Evolutionary conservation across 2,888 invertebrate genomes (phyloP).

Genomic region (Euplexia lucipara): DNA sequence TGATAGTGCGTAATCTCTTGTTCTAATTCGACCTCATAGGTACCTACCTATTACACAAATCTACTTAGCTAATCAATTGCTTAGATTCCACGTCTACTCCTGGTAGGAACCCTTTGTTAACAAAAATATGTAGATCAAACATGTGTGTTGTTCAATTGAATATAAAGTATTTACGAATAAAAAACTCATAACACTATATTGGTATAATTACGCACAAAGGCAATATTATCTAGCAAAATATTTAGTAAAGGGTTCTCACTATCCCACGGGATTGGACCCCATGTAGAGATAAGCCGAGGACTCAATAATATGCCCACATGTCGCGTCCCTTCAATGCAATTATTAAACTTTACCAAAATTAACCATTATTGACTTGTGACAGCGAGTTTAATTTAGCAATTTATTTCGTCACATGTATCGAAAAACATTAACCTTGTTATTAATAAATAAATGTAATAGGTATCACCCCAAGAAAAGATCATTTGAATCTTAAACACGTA

Average conservation of each 20-base stretch:
- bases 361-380: conserved; percentile 54
- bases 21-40: conserved; percentile 76
- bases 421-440: conserved; percentile 36
- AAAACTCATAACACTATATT: conserved; percentile 19
- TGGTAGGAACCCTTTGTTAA: conserved; percentile 22
- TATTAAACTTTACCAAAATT: conserved; percentile 70
- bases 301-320: conserved; percentile 88
- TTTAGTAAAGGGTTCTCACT: conserved; percentile 81
- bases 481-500: conserved; percentile 36
- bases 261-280: conserved; percentile 89
- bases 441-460: conserved; percentile 30
- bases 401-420: conserved; percentile 32
- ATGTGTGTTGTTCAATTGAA: conserved; percentile 1
- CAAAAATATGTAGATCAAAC: conserved; percentile 8
- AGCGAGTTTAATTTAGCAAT: conserved; percentile 43
- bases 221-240: conserved; percentile 58
- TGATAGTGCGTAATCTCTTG: conserved; percentile 87
- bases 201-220: conserved; percentile 47
- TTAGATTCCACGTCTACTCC: conserved; percentile 19
- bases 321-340: conserved; percentile 81
- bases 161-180: conserved; percentile 7
- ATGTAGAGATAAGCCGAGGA: conserved; percentile 84
- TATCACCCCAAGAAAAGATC: conserved; percentile 40
- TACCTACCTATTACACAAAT: too few species aligned
- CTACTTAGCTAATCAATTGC: conserved; percentile 66